Evolutionary conservation across 2,113 vertebrate genomes (phyloP).

Genomic region (Argyrosomus japonicus): DNA sequence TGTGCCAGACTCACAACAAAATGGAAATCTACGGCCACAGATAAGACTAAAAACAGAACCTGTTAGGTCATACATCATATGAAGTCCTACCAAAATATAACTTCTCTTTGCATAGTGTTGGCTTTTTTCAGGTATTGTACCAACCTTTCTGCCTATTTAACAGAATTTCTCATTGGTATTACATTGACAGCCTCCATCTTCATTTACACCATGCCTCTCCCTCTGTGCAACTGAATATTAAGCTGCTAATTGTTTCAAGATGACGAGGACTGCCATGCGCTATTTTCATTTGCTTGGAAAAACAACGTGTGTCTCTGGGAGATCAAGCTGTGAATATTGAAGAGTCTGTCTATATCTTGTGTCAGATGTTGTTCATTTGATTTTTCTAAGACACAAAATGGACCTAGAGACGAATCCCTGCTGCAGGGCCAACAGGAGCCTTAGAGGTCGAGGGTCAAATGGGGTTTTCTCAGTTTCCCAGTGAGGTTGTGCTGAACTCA

Average conservation of each 20-base stretch:
- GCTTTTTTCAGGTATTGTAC: conserved; percentile 30
- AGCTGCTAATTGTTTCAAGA: conserved; percentile 73
- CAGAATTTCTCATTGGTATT: conserved; percentile 16
- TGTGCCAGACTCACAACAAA: conserved; percentile 46
- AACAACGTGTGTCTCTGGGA: conserved; percentile 66
- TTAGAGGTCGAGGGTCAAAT: conserved; percentile 67
- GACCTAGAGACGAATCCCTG: conserved; percentile 71
- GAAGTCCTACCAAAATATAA: conserved; percentile 22
- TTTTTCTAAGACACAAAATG: conserved; percentile 76
- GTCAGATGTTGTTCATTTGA: conserved; percentile 80
- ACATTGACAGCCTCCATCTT: conserved; percentile 29
- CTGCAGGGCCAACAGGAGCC: conserved; percentile 66
- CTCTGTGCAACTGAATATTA: conserved; percentile 69
- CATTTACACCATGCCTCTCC: conserved; percentile 30
- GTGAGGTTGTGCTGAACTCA: conserved; percentile 60
- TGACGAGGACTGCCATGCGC: conserved; percentile 56
- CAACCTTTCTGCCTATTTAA: conserved; percentile 25
- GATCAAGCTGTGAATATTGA: conserved; percentile 79
- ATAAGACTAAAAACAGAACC: conserved; percentile 40
- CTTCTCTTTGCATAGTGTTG: conserved; percentile 3
- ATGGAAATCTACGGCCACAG: conserved; percentile 52
- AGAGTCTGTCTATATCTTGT: conserved; percentile 80
- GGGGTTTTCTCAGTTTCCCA: conserved; percentile 67
- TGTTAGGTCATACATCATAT: conserved; percentile 16
- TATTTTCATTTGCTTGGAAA: conserved; percentile 70